A percentile compares a stretch with the other conserved stretches of the same genome.
phyloP scores from a whole-genome alignment of 2,797 vertebrate genomes.

The Epinephelus awoara region DNA sequence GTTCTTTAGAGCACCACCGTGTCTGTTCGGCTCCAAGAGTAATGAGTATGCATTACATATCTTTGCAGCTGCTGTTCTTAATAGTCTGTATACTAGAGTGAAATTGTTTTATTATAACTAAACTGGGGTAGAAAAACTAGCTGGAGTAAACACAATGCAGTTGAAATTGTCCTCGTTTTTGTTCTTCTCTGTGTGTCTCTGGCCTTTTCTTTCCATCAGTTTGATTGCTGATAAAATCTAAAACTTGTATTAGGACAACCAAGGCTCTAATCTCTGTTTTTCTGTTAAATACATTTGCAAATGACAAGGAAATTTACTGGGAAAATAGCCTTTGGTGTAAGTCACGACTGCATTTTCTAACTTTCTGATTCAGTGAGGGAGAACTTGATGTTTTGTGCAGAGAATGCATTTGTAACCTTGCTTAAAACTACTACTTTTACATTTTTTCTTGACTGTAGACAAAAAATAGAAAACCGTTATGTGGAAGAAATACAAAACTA shows the following conservation, averaged over 20 bases:
- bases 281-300: not conserved
- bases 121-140: not conserved
- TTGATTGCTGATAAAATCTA: not conserved
- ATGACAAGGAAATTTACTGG: not conserved
- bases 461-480: not conserved
- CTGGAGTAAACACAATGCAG: not conserved
- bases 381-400: not conserved
- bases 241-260: not conserved
- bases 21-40: not conserved
- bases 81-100: not conserved
- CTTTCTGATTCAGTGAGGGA: not conserved
- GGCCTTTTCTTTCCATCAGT: constrained; percentile 2
- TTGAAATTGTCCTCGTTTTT: not conserved
- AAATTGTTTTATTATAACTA: constrained; percentile 6
- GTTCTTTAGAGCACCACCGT: not conserved
- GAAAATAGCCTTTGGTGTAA: not conserved
- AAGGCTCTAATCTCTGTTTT: not conserved
- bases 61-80: constrained; percentile 7
- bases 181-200: not conserved
- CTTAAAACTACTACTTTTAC: not conserved
- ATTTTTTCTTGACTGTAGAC: not conserved
- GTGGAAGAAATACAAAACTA: constrained; percentile 6
- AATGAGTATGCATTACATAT: not conserved
- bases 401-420: constrained; percentile 1
- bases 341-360: not conserved